Base-by-base conservation (phyloP, 2,113 vertebrate genomes). In the Nansenia antarctica region DNA sequence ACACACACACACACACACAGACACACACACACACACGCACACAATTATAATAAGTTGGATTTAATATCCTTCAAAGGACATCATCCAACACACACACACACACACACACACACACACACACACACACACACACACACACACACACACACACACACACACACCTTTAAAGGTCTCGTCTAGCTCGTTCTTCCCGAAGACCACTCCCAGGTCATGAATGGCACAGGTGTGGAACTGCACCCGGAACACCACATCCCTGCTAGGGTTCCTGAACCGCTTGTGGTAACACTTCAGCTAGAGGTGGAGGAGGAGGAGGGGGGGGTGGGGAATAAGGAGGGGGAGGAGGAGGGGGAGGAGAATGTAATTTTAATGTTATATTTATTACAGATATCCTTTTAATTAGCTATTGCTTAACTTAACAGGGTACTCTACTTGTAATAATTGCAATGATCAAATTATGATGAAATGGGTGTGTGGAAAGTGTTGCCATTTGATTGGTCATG, bases 211-310 rank as follows among this genome's bases (percentile, higher is more conserved):
- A 0, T 98, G 97, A 82, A 99, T 94, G 4, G 96, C 96, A 0
- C 97, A 99, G 0, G 97, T 99, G 84, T 99, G 96, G 91, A 99
- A 99, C 91, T 99, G 97, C 75, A 98, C 96, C 0, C 96, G 93
- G 90, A 99, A 99, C 77, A 99, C 92, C 68, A 96, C 93, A 0
- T 99, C 97, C 1, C 96, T 93, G 49, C 90, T 94, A 0, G 96
- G 92, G 85, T 92, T 96, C 63, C 93, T 92, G 91, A 90, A 98
- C 55, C 94, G 92, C 90, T 98, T 99, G 87, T 99, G 96, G 86
- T 99, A 98, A 75, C 96, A 99, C 82, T 98, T 98, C 64, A 99
- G 79, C 97, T 99, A 72, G 14, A 2, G 14, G 2, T 1, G 70
- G n/a, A 26, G 22, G 35, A 18, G 2, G 34, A 24, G 26, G 31